These are phyloP conservation scores for Spodoptera littoralis DNA, from an alignment of 2,888 invertebrate genomes.

Conservation along the genomic window DNA sequence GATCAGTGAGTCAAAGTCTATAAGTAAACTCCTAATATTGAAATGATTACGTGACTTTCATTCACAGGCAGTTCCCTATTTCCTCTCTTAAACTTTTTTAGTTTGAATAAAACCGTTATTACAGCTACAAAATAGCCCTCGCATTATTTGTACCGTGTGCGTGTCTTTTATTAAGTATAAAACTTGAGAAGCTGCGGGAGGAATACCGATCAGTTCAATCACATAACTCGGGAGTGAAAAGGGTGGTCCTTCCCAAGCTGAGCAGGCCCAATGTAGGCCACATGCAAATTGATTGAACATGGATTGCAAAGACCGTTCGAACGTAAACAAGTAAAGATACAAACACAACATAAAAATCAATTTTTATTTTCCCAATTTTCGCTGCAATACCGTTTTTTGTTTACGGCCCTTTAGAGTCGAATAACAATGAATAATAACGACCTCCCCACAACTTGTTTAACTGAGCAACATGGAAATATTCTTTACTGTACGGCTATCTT, in stretches of 20 bases:
- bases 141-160: constrained; percentile 62
- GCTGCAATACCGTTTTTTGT: constrained; percentile 42
- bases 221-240: constrained; percentile 72
- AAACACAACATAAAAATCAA: constrained; percentile 32
- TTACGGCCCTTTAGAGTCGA: constrained; percentile 40
- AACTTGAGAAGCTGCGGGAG: constrained; percentile 64
- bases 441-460: constrained; percentile 17
- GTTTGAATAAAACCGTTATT: constrained; percentile 54
- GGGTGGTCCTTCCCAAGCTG: constrained; percentile 61
- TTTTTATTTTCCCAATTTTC: constrained; percentile 35
- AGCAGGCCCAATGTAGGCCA: constrained; percentile 68
- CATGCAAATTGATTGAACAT: constrained; percentile 71
- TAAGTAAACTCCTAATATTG: constrained; percentile 45
- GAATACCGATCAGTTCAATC: constrained; percentile 77
- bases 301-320: constrained; percentile 60
- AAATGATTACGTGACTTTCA: constrained; percentile 64
- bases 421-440: constrained; percentile 46
- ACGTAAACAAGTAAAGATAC: constrained; percentile 37
- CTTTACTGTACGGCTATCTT: constrained; percentile 17
- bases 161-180: constrained; percentile 73
- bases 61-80: constrained; percentile 56
- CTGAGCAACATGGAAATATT: constrained; percentile 30
- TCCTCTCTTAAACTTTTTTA: constrained; percentile 50
- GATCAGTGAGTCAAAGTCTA: background rate
- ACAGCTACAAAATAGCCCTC: constrained; percentile 54